These are phyloP conservation scores for Eubasilissa regina DNA, from an alignment of 1,140 invertebrate species.

Conservation along the genomic window DNA sequence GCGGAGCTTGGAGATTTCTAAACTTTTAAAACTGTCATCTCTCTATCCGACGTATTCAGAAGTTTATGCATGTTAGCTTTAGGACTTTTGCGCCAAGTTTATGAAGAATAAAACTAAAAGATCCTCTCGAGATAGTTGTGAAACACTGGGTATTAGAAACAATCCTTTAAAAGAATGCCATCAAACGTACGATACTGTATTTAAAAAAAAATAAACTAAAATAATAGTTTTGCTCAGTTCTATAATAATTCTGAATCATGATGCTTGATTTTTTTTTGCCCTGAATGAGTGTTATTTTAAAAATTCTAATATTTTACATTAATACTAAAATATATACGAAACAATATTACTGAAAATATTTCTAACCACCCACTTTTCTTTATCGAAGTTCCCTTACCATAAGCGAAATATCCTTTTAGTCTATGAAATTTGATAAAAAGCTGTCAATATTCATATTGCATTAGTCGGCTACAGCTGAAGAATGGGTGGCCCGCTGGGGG, in stretches of 20 bases:
- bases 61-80: conserved; percentile 40
- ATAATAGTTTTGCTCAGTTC: too few relatives aligned
- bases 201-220: too few relatives aligned
- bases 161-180: background rate
- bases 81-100: conserved; percentile 26
- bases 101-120: conserved; percentile 22
- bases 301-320: too few relatives aligned
- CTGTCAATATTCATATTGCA: conserved; percentile 36
- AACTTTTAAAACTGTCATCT: conserved; percentile 49
- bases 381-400: background rate
- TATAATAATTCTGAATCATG: too few relatives aligned
- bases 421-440: conserved; percentile 19
- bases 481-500: background rate
- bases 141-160: background rate
- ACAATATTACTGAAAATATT: too few relatives aligned
- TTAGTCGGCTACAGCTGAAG: background rate
- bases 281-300: too few relatives aligned
- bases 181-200: too few relatives aligned
- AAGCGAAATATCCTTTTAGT: conserved; percentile 14
- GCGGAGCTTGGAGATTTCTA: conserved; percentile 44
- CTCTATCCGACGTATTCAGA: conserved; percentile 23
- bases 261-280: too few relatives aligned
- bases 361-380: too few relatives aligned
- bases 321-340: too few relatives aligned
- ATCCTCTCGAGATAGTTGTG: conserved; percentile 2